Evolutionary conservation across 2,888 invertebrate genomes (phyloP).

Genomic region (Campaea margaritaria): DNA sequence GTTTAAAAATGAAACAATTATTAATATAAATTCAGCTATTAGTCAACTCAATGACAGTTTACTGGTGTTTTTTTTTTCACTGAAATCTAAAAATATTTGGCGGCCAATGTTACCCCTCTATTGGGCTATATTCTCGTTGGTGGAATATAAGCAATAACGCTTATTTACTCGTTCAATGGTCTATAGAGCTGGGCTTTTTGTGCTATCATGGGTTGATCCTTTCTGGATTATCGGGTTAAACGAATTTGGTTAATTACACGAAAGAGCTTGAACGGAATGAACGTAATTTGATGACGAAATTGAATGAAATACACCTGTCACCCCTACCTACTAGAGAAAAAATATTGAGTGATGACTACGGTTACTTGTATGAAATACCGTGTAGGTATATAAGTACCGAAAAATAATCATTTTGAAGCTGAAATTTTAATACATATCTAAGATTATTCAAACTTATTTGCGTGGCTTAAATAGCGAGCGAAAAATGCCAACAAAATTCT

Average conservation of each 20-base stretch:
- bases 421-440: no score
- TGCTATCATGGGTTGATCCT: constrained; percentile 34
- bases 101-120: constrained; percentile 1
- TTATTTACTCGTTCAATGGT: constrained; percentile 54
- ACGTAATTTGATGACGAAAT: constrained; percentile 1
- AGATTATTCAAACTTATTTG: no score
- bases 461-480: no score
- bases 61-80: neutral
- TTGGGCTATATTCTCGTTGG: constrained; percentile 7
- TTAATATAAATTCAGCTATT: no score
- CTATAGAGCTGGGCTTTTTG: constrained; percentile 36
- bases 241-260: constrained; percentile 41
- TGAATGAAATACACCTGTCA: neutral
- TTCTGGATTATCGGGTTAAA: constrained; percentile 40
- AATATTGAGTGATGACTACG: neutral
- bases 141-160: constrained; percentile 43
- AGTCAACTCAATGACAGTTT: no score
- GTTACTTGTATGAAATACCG: no score
- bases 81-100: neutral
- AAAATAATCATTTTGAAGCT: no score
- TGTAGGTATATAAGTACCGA: no score
- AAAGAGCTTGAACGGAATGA: neutral
- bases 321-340: neutral
- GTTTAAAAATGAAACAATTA: no score
- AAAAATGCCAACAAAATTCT: no score